Base-by-base conservation (phyloP, 2,888 invertebrate species). In the Sarcophaga variegata region DNA sequence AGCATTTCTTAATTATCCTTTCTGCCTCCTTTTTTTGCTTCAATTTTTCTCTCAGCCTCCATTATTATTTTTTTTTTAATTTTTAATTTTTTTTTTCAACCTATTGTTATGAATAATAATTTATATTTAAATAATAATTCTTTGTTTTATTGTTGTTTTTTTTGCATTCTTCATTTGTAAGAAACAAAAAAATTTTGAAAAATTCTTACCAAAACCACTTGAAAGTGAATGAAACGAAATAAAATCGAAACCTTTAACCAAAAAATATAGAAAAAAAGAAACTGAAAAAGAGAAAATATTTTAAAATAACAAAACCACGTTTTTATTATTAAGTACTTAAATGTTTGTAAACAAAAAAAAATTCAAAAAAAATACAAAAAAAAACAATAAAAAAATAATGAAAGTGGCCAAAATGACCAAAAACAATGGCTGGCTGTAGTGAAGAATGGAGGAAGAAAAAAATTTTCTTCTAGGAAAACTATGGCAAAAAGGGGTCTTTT, bases 1-100 rank as follows among this genome's bases (percentile, higher is more conserved):
- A 92, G 92, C 91, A 92, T 91, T 54, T 90, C 92, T 92, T 92
- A 92, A 92, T 92, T 92, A 92, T 92, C 92, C 92, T 91, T 92
- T 86, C 37, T 37, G 2, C 8, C 10, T 37, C 2, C 6, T 37
- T 37, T 37, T 37, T 37, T 37, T 37, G 37, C 10, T 37, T 10
- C 37, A 37, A 37, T 37, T 37, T 37, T 10, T 37, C 10, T 37
- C 37, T 10, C 37, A 37, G 37, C 37, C 37, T 37, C 37, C 37
- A 37, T 37, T 37, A 10, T 60, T 60, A 12, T n/a, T 47, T 4
- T 54, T 54, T 17, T 54, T 54, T 54, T 20, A 27, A 25, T 12
- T 25, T 66, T 14, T 25, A 22, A 25, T 20, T 22, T 63, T 25
- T 20, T 45, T 14, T 14, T 2, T 14, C 12, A 4, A 12, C n/a